Percentiles rank a stretch among this genome's conserved stretches.
Evolutionary conservation across 2,888 invertebrate genomes (phyloP).

Genomic region (Flabesymbios commensalis): DNA sequence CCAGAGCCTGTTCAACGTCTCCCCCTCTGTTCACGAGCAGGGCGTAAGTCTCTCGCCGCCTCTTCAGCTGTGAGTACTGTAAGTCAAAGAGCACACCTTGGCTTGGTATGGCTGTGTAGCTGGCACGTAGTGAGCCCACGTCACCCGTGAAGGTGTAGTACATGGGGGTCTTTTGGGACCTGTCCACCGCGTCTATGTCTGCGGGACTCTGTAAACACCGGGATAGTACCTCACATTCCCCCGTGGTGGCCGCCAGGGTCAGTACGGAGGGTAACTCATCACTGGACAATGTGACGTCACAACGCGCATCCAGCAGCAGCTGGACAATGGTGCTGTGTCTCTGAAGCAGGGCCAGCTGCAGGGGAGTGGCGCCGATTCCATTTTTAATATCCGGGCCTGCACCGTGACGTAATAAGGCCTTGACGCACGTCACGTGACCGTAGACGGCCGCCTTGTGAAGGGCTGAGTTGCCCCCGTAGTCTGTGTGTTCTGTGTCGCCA

Average conservation of each 20-base stretch:
- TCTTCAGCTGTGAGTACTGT: background rate
- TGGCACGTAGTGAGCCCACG: background rate
- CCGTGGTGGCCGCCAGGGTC: background rate
- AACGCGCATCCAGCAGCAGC: background rate
- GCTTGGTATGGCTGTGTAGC: background rate
- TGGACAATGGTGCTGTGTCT: background rate
- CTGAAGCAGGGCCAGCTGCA: background rate
- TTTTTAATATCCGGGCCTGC: background rate
- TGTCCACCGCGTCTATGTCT: background rate
- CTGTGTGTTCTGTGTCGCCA: background rate
- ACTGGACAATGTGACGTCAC: background rate
- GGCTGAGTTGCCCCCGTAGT: background rate
- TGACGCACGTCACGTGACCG: background rate
- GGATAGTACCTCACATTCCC: background rate
- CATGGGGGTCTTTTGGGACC: background rate
- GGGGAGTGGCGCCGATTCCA: background rate
- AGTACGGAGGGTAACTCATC: background rate
- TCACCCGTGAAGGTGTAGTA: constrained; percentile 3
- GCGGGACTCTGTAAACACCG: background rate
- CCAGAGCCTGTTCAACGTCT: background rate
- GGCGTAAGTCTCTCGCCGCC: background rate
- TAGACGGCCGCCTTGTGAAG: background rate
- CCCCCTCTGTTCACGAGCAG: background rate
- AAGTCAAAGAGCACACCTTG: background rate
- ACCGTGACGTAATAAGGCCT: background rate